Evolutionary conservation across 1,140 invertebrate genomes (phyloP), one percentile per base, ranked within the genome.

Genomic region (Arctopsyche grandis): DNA sequence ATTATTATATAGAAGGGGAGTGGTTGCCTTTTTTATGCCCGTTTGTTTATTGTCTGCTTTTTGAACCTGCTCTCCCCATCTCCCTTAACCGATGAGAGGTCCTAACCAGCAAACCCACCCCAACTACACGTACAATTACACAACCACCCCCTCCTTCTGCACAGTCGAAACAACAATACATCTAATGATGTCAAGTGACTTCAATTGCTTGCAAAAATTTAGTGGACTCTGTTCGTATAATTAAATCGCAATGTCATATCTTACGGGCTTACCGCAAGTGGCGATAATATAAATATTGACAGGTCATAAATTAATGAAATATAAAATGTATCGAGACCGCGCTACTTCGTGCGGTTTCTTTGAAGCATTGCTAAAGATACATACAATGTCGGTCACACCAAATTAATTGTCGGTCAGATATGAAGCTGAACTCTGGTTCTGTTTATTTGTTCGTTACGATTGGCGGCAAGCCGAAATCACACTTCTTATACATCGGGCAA

Each of bases 11-110:
- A 29, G n/a, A 75, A 43, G 56, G 56, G 60, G 56, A 43, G 26
- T 71, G 80, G 38, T 46, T 76, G 63, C 73, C 80, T 81, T 81
- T 38, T 81, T 81, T 56, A 81, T 70, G 77, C 63, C 29, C 79
- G 71, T 81, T 75, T 81, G 77, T 81, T 81, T 78, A 81, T 81
- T 81, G 80, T 81, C 77, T 80, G 76, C 70, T 69, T 75, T 73
- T 73, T 48, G 14, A 73, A 73, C n/a, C 69, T 16, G 48, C 38
- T 48, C 46, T 60, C 48, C 48, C 48, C 48, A 14, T 14, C 69
- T 12, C 26, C n/a, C 38, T 22, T n/a, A 74, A 52, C 52, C 58
- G 74, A 76, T 43, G 74, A 76, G 74, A 56, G 56, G 56, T 76
- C 43, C 74, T 76, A 43, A 76, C 74, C 26, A 56, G 22, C 26